Conservation (phyloP, 2,797 vertebrate species). For the Holocentrus rufus region DNA sequence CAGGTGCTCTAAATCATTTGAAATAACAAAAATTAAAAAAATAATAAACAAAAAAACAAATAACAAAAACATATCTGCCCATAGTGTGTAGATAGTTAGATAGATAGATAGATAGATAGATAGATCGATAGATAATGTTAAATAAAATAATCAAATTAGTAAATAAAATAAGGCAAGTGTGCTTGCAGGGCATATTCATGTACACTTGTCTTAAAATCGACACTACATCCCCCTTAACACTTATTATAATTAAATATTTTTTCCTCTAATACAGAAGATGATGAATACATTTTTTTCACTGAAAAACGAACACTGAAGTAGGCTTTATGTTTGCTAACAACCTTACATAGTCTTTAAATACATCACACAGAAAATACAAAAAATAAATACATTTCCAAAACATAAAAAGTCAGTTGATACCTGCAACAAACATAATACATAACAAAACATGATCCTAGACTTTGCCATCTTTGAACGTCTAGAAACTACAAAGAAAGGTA, state of each 20-base stretch:
- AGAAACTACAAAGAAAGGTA: constrained; percentile 28
- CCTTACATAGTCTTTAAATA: constrained; percentile 21
- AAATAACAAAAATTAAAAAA: constrained; percentile 20
- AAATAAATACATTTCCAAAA: constrained; percentile 28
- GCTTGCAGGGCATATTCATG: constrained; percentile 38
- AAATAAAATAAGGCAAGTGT: constrained; percentile 60
- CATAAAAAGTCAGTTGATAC: constrained; percentile 39
- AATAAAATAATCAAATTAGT: constrained; percentile 13
- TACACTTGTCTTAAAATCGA: constrained; percentile 26
- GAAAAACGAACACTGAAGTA: constrained; percentile 14
- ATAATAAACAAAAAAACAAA: not conserved
- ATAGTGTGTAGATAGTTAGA: constrained; percentile 25
- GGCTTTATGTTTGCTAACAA: constrained; percentile 27
- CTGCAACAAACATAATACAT: constrained; percentile 27
- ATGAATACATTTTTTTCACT: constrained; percentile 15
- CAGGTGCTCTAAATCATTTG: constrained; percentile 13
- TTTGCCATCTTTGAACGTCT: constrained; percentile 17
- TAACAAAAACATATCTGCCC: not conserved
- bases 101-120: constrained; percentile 38
- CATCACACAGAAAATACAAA: constrained; percentile 24
- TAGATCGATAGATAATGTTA: constrained; percentile 14
- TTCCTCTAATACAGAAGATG: constrained; percentile 36
- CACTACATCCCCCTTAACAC: constrained; percentile 16
- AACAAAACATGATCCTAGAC: constrained; percentile 4
- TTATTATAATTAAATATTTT: constrained; percentile 26